Base-by-base conservation (phyloP, 2,888 invertebrate genomes). In the Polyommatus icarus region DNA sequence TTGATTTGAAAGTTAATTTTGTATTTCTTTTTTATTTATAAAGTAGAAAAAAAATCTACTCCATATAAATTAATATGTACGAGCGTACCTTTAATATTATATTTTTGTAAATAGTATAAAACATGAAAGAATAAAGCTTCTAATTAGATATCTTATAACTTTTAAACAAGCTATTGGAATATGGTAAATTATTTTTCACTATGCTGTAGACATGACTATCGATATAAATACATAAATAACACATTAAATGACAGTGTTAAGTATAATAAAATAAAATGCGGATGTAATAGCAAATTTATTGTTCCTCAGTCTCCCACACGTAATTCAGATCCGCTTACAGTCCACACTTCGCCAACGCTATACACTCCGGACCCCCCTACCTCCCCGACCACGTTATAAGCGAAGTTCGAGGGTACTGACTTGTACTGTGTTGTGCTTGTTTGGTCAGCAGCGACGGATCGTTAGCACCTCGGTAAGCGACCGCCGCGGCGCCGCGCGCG, bases 371-470 rank as follows among this genome's bases (percentile, higher is more conserved):
- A 72, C 32, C 78, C 78, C 80, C 83, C 85, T 32, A 71, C 12
- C 59, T 83, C 84, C 84, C 86, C 84, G 84, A 86, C 87, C 86
- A 86, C 85, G 83, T 85, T 84, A 85, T 86, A 86, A 86, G 86
- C 88, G 86, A 90, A 88, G 85, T 87, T 89, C 88, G 89, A 88
- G 91, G 91, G 90, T 90, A 94, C 92, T 93, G 93, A 93, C 90
- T 86, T 91, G 92, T 91, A 91, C 92, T 90, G 87, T 92, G 90
- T 93, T 93, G 83, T 92, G 92, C 93, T 94, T 93, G 92, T 93
- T 92, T 92, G 93, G 92, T 92, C 93, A 92, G 93, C 93, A 92
- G 93, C 93, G 87, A 92, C 93, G 93, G 93, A 92, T 91, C 93
- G 93, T 89, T 93, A 94, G 93, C 90, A 87, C 89, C 91, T 92